Conservation (phyloP, 2,113 vertebrate genomes). For the Lophura nycthemera region DNA sequence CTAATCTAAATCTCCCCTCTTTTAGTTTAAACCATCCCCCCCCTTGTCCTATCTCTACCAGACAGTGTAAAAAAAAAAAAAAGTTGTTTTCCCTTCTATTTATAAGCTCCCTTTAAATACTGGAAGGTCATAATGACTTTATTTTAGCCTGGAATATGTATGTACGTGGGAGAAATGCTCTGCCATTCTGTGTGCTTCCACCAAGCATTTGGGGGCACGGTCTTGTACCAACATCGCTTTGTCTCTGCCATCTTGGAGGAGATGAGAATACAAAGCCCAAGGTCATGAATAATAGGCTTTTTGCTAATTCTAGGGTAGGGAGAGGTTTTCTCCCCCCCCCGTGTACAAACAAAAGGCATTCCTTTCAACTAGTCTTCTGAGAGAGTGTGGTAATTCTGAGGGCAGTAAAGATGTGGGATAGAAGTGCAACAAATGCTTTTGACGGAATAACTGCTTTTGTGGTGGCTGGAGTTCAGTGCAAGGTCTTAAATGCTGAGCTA, state of each 20-base stretch:
- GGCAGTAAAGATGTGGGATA: background rate
- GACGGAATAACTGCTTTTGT: background rate
- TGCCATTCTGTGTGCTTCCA: background rate
- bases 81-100: background rate
- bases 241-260: background rate
- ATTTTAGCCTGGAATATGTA: background rate
- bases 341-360: background rate
- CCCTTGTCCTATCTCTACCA: no score
- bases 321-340: background rate
- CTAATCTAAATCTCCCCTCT: background rate
- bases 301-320: background rate
- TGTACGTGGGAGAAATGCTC: rapidly evolving
- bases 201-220: background rate
- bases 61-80: no score
- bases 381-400: background rate
- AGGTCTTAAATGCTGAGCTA: background rate
- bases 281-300: background rate
- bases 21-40: background rate
- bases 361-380: background rate
- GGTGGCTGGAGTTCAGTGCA: background rate
- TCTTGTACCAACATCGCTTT: background rate
- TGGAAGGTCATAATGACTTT: background rate
- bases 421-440: background rate
- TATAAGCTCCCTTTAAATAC: background rate
- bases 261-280: background rate